These are phyloP conservation scores for Myxocyprinus asiaticus DNA, from an alignment of 2,113 vertebrate species.

Conservation along the genomic window DNA sequence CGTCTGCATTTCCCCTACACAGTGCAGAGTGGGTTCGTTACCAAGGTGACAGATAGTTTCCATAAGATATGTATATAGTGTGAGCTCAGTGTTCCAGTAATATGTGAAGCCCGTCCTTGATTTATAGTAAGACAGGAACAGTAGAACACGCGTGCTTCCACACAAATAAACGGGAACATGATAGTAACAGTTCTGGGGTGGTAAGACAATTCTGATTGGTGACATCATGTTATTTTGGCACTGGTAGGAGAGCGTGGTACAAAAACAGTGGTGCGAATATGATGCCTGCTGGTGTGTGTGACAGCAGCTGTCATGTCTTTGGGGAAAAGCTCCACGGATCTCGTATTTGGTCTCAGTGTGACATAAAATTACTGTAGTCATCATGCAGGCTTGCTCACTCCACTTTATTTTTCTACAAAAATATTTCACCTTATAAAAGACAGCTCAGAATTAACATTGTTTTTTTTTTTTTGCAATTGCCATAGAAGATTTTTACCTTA, in stretches of 20 bases:
- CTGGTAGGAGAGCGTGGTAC: background rate
- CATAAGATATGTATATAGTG: slow-evolving; percentile 12
- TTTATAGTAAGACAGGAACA: background rate
- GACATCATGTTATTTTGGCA: background rate
- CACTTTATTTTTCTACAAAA: slow-evolving; percentile 75
- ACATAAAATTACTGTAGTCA: slow-evolving; percentile 24
- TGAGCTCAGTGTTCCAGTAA: background rate
- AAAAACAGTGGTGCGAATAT: slow-evolving; percentile 7
- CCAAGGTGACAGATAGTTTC: slow-evolving; percentile 40
- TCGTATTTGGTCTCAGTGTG: background rate
- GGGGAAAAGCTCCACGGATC: background rate
- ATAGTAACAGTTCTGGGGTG: background rate
- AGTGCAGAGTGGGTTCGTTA: slow-evolving; percentile 11
- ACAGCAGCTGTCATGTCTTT: slow-evolving; percentile 19
- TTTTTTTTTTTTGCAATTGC: slow-evolving; percentile 60
- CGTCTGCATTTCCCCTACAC: background rate
- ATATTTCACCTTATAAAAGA: slow-evolving; percentile 80
- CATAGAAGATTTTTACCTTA: slow-evolving; percentile 63
- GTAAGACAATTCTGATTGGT: slow-evolving; percentile 27
- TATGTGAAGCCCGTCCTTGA: background rate
- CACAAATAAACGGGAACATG: background rate
- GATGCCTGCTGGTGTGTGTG: background rate
- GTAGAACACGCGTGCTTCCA: background rate
- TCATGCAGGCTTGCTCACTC: slow-evolving; percentile 7
- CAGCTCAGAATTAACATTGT: slow-evolving; percentile 70